A percentile compares a stretch with the other conserved stretches of the same genome.
These are phyloP conservation scores for Gallinago solitaria DNA, from an alignment of 2,797 vertebrate species.

Conservation along the genomic window DNA sequence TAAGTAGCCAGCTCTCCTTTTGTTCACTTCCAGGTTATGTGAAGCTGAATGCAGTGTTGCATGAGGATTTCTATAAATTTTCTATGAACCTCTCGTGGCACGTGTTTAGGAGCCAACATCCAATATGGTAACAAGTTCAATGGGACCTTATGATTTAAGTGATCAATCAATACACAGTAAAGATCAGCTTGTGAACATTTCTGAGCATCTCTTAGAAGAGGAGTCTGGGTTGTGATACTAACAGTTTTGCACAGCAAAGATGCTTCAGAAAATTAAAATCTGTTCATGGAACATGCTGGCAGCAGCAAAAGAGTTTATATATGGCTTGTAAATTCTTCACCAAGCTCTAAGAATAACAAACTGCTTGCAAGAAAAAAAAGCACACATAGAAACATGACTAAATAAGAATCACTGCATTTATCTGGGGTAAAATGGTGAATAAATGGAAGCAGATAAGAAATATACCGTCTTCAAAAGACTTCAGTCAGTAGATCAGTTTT, in stretches of 20 bases:
- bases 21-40: background rate
- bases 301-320: constrained; percentile 10
- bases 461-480: background rate
- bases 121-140: background rate
- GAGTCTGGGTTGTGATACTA: background rate
- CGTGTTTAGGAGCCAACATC: background rate
- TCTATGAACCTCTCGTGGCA: background rate
- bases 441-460: background rate
- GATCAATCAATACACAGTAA: background rate
- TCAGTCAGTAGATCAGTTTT: background rate
- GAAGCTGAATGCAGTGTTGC: background rate
- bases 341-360: background rate
- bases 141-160: background rate
- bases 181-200: background rate
- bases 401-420: background rate
- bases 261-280: constrained; percentile 22
- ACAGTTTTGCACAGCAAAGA: background rate
- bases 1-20: background rate
- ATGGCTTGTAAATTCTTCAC: constrained; percentile 17
- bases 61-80: background rate
- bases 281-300: constrained; percentile 18
- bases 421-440: background rate
- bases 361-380: background rate
- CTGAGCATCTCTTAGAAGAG: background rate
- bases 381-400: background rate